Evolutionary conservation across 2,113 vertebrate genomes (phyloP), one percentile per base, ranked within the genome.

Genomic region (Ceuthmochares aereus): DNA sequence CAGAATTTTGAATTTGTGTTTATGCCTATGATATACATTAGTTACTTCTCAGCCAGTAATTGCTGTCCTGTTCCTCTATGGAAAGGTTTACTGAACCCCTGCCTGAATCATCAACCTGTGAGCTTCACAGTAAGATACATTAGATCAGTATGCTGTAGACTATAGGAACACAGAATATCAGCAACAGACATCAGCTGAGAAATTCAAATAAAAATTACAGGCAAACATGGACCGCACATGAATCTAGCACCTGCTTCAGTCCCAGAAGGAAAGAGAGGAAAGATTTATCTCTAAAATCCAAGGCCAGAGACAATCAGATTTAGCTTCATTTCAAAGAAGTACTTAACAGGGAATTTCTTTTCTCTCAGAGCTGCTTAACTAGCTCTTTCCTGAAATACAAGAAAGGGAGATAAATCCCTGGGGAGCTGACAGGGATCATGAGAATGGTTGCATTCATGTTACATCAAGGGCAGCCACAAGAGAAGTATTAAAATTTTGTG

Each of bases 21-120:
- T 43, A 2, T 7, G 25, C 32, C 34, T 4, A 18, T 26, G n/a
- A 22, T 26, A 21, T 72, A 10, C 29, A 27, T 0, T 0, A 15
- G 51, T 74, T 37, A 81, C 16, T 91, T 74, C 67, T 68, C 63
- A 45, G 52, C 5, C 59, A 66, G 36, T 6, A 62, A 45, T 16
- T 49, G 15, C 23, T 76, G 56, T 6, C 14, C 23, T 90, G 27
- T 10, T 76, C 27, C 72, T 29, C 45, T 69, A 5, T 34, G 32
- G n/a, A 74, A 52, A 70, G 22, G 2, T 78, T 95, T 72, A 7
- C 43, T 56, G 37, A 23, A 78, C 3, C 17, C 12, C 36, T 14
- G 9, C 22, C 23, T 26, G 16, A 36, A 18, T 23, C 59, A 26
- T 37, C 30, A 55, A 21, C 10, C 23, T 0, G 0, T 26, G 25